A percentile compares a stretch with the other conserved stretches of the same genome.
Evolutionary conservation across 2,797 vertebrate species (phyloP).

Genomic region (Mus spretus): DNA sequence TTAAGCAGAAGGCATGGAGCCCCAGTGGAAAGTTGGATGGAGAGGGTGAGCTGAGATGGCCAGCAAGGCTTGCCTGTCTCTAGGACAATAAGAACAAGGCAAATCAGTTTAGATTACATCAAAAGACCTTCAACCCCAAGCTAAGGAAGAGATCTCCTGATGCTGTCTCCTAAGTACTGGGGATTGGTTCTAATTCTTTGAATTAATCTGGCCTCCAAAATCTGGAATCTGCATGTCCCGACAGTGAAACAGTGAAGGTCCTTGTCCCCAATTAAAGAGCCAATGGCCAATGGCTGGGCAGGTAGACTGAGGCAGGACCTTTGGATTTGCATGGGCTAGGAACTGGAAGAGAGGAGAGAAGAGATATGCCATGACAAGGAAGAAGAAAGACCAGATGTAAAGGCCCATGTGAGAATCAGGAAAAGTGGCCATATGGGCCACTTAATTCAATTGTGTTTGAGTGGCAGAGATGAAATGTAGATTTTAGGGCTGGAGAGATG

Average conservation of each 20-base stretch:
- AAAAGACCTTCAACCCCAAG: not conserved
- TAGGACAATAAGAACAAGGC: not conserved
- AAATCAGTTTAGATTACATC: not conserved
- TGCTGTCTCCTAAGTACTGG: not conserved
- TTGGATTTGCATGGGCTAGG: not conserved
- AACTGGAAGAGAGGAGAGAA: not conserved
- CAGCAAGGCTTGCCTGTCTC: not conserved
- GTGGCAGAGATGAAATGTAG: not conserved
- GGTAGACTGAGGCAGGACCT: not conserved
- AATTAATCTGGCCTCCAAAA: not conserved
- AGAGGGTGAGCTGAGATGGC: not conserved
- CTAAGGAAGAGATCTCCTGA: not conserved
- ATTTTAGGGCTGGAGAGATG: not conserved
- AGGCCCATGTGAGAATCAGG: too few species aligned
- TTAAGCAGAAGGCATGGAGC: conserved; percentile 27
- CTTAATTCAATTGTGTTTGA: not conserved
- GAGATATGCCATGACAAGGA: not conserved
- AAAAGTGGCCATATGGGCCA: not conserved
- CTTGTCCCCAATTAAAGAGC: not conserved
- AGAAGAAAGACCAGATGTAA: not conserved
- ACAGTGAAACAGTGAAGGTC: not conserved
- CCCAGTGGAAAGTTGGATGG: not conserved
- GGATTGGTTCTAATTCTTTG: not conserved
- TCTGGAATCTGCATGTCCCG: not conserved
- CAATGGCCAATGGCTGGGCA: not conserved